phyloP scores from a whole-genome alignment of 2,113 vertebrate genomes.

The Machaerirhynchus nigripectus region DNA sequence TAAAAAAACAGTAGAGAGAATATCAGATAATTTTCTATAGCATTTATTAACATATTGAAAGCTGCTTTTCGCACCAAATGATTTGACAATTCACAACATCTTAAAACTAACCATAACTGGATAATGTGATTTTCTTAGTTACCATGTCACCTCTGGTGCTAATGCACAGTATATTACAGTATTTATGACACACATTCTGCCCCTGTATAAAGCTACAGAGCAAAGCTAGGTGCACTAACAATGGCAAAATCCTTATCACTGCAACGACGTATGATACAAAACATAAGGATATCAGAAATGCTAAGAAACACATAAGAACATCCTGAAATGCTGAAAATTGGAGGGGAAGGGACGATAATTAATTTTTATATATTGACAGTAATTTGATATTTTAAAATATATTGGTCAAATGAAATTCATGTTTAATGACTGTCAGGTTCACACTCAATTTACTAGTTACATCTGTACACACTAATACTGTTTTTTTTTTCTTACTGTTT shows the following conservation, averaged over 20 bases:
- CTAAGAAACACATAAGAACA: background rate
- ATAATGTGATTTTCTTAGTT: constrained; percentile 8
- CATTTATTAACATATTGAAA: constrained; percentile 2
- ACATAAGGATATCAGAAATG: background rate
- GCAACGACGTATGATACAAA: background rate
- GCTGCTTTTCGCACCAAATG: background rate
- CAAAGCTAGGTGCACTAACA: background rate
- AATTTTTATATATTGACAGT: background rate
- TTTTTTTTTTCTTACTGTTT: background rate
- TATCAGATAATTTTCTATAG: constrained; percentile 17
- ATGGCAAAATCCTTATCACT: background rate
- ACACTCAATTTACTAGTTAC: background rate
- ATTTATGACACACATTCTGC: background rate
- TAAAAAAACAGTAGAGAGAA: constrained; percentile 46
- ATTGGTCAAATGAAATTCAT: background rate
- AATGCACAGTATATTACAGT: background rate
- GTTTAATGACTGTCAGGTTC: background rate
- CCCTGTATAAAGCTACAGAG: background rate
- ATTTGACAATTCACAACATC: background rate
- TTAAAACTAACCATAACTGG: constrained; percentile 1
- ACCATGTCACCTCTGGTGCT: background rate
- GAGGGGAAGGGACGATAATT: background rate
- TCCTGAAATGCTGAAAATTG: background rate
- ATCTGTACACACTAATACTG: background rate
- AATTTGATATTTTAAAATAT: background rate